These are phyloP conservation scores for Aricia artaxerxes DNA, from an alignment of 2,888 invertebrate species.

Conservation along the genomic window DNA sequence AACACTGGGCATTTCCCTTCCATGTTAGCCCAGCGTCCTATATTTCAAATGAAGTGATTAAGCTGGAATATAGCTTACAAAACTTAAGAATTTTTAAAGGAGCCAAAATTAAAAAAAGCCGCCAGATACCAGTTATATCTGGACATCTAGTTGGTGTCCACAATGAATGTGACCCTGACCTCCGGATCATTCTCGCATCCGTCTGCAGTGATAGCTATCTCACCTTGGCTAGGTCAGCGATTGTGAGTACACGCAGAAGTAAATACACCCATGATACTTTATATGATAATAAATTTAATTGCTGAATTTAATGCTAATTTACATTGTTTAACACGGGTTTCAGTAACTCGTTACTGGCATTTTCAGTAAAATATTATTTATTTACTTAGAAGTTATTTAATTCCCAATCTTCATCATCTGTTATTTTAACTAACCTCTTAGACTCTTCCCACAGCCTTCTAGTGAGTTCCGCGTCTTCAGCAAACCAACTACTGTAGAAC, in stretches of 20 bases:
- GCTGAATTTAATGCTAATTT: too few relatives aligned
- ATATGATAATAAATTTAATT: too few relatives aligned
- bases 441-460: conserved; percentile 55
- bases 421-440: conserved; percentile 55
- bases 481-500: conserved; percentile 68
- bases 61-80: too few relatives aligned
- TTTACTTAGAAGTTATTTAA: not conserved
- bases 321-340: too few relatives aligned
- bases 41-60: too few relatives aligned
- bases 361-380: not conserved
- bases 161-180: not conserved
- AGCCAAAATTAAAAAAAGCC: too few relatives aligned
- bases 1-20: too few relatives aligned
- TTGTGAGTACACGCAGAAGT: not conserved
- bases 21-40: too few relatives aligned
- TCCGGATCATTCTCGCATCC: not conserved
- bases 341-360: too few relatives aligned
- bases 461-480: conserved; percentile 52
- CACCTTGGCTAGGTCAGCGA: conserved; percentile 11
- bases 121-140: not conserved
- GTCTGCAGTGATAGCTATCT: conserved; percentile 8
- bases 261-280: not conserved
- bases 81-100: too few relatives aligned
- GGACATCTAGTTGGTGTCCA: not conserved
- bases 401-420: conserved; percentile 60